Base-by-base conservation (phyloP, 2,797 vertebrate species). In the Limosa lapponica region DNA sequence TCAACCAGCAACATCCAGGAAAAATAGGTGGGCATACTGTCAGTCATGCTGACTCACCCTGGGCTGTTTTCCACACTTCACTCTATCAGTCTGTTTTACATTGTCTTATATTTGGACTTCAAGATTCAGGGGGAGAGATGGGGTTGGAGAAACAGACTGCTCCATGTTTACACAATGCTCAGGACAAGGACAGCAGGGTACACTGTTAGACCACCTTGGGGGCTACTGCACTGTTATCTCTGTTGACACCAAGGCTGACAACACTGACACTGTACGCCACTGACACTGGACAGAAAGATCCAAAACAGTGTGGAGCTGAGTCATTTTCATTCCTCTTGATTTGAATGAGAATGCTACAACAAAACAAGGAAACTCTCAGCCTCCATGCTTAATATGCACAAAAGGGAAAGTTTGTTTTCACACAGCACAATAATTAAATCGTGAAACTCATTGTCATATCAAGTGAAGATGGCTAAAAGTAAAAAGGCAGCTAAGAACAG, bases 1-100 rank as follows among this genome's bases (percentile, higher is more conserved):
- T 74, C 58, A 90, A 77, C 58, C 59, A 79, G 37, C 37, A 94
- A 88, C 32, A 91, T 87, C 73, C 77, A 94, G 85, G 83, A 95
- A 90, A 86, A 91, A 83, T 39, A 84, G 55, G 64, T 82, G 48
- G 75, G 73, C 74, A 83, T 1, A 1, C 77, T 73, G 62, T 95
- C 82, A 94, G 86, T 84, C 73, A 79, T 18, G 9, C 62, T 95
- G 87, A 91, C 58, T 95, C 70, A 88, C 19, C 32, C 48, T 55
- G 36, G 30, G 34, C 57, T 90, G 72, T 81, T 79, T 93, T 95
- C 66, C 54, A 73, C 41, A 13, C 27, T 89, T 90, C 34, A 39
- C 28, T 81, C 48, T 78, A 14, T 77, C 62, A 62, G 28, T 69
- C 77, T 85, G 32, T 52, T 85, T 91, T 82, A 48, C 19, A 61